Evolutionary conservation across 2,113 vertebrate genomes (phyloP).

Genomic region (Tiliqua scincoides): DNA sequence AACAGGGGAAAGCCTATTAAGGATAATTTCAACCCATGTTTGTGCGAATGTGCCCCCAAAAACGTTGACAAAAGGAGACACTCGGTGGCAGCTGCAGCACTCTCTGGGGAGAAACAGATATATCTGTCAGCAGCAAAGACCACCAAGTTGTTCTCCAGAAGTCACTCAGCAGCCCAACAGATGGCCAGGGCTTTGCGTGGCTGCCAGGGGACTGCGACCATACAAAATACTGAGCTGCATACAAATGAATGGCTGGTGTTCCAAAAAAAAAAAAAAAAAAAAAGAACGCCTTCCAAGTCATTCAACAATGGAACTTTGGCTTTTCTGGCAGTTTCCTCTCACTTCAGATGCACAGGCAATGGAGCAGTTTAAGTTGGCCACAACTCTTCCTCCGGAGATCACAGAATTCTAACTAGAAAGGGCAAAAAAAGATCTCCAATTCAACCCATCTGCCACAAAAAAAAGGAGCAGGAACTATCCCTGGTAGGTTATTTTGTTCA

Average conservation of each 20-base stretch:
- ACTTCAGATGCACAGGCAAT: not conserved
- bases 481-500: not conserved
- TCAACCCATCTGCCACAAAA: not conserved
- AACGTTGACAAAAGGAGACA: constrained; percentile 16
- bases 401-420: not conserved
- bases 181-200: constrained; percentile 17
- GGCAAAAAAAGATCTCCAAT: not conserved
- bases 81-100: constrained; percentile 1
- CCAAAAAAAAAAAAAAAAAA: not conserved
- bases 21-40: constrained; percentile 1
- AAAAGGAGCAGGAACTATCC: not conserved
- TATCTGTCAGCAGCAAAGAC: constrained; percentile 28
- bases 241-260: constrained; percentile 23
- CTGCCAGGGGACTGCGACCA: constrained; percentile 4
- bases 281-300: not conserved
- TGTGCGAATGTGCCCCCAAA: constrained; percentile 5
- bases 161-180: constrained; percentile 28
- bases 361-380: not conserved
- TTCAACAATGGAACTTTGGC: not conserved
- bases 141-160: constrained; percentile 37
- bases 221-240: constrained; percentile 20
- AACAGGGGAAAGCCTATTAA: constrained; percentile 24
- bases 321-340: not conserved
- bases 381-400: not conserved
- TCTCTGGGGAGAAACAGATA: not conserved